Base-by-base conservation (phyloP, 2,888 invertebrate species). In the Danaus chrysippus region DNA sequence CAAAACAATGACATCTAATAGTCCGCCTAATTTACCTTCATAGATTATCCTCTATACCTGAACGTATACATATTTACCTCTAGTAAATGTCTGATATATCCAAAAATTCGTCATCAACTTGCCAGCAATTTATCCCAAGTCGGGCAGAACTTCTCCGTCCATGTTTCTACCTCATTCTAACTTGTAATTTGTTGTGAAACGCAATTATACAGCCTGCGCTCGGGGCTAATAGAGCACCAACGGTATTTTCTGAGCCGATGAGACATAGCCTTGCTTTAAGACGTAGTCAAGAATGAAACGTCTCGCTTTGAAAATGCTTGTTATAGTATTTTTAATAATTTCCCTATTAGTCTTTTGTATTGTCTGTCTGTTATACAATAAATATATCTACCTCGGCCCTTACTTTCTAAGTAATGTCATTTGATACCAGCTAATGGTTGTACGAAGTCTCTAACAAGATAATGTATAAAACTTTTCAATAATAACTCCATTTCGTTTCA, bases 141-240 rank as follows among this genome's bases (percentile, higher is more conserved):
- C 64, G 65, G 59, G 67, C 66, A 65, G 65, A 75, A 74, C 72
- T 75, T 74, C 75, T 77, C 73, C 72, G 70, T 66, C 71, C 73
- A 70, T 78, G 78, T 77, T 79, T 78, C 81, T 74, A 76, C 78
- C 78, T 83, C 84, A 80, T 84, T 79, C 80, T 76, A 82, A 86
- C 78, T 86, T 84, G 81, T 85, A 86, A 85, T 86, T 86, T 86
- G 86, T 86, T 85, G 77, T 73, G 76, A 80, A 86, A 86, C 76
- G 81, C 83, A 86, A 86, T 86, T 86, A 86, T 81, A 78, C 78
- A 68, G 69, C 70, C 73, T 76, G 78, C 80, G 79, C 79, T 78
- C 74, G 70, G 70, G 72, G 76, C 76, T 83, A 81, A 84, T 84
- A 82, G 81, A 76, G 73, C 69, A 64, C 64, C 65, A 63, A 68